Percentiles rank a stretch among this genome's conserved stretches.
Evolutionary conservation across 2,797 vertebrate species (phyloP).

Genomic region (Tolypeutes matacus): DNA sequence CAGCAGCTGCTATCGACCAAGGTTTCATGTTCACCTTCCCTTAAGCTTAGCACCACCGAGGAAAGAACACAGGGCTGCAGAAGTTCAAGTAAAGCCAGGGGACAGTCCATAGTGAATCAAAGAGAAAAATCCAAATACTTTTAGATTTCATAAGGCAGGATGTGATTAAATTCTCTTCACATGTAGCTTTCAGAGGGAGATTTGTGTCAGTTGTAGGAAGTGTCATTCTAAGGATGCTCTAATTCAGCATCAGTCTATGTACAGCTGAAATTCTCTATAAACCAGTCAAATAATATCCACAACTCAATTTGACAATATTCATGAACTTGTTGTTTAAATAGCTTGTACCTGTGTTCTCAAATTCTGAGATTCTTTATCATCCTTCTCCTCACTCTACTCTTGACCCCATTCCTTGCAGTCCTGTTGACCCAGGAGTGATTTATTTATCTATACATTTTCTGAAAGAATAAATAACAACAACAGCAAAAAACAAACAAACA

Average conservation of each 20-base stretch:
- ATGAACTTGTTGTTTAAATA: constrained; percentile 1
- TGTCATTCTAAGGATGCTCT: constrained; percentile 6
- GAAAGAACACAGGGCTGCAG: not conserved
- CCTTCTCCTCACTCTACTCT: not conserved
- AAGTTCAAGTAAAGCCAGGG: not conserved
- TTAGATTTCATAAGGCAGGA: not conserved
- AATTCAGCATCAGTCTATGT: not conserved
- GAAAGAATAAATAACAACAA: not conserved
- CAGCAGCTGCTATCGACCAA: not conserved
- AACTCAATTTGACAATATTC: not conserved
- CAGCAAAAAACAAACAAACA: too few species aligned
- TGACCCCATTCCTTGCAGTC: not conserved
- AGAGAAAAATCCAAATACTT: not conserved
- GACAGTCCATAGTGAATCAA: too few species aligned
- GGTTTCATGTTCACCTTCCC: not conserved
- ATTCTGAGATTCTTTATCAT: not conserved
- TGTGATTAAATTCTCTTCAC: not conserved
- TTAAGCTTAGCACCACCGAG: not conserved
- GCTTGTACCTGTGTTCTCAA: not conserved
- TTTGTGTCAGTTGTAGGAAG: not conserved
- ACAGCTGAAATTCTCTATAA: constrained; percentile 15
- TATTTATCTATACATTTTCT: not conserved
- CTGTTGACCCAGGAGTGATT: not conserved
- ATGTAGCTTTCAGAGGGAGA: not conserved
- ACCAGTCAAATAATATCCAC: not conserved